Base-by-base conservation (phyloP, 1,140 invertebrate species). In the Zaprionus kolodkinae region DNA sequence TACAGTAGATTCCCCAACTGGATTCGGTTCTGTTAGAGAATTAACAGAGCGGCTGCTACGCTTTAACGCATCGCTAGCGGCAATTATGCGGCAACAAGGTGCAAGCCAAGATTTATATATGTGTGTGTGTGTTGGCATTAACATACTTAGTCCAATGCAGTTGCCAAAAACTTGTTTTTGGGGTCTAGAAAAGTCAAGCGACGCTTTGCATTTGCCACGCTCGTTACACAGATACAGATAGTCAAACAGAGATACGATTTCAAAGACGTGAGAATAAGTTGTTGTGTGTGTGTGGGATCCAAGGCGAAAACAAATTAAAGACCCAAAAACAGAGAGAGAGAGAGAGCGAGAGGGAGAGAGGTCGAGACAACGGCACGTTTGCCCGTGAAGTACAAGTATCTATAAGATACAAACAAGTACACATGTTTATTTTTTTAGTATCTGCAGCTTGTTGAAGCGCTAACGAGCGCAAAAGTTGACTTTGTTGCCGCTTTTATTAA, bases 11-110 rank as follows among this genome's bases (percentile, higher is more conserved):
- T 56, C 48, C 57, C 0, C 36, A 55, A 50, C 25, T 38, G 60
- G 33, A 48, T 36, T 71, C 21, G 54, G 60, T 76, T 74, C 73
- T 72, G 72, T 60, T 67, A 43, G 48, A 73, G 62, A 81, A 81
- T 73, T 81, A 76, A 83, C 75, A 78, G 79, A 83, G 80, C 79
- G 79, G 79, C 52, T 70, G 72, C 76, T 71, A 77, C 67, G 70
- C 64, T 83, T 84, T 84, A 83, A 76, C 79, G 81, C 72, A 79
- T 76, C 77, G 81, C 81, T 79, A 68, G 70, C 64, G 52, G 66
- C 81, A 80, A 84, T 83, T 83, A 83, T 71, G 75, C 56, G 65
- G 66, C 66, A 59, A 69, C 79, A 82, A 71, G 64, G 64, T 82
- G 70, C 61, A 62, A 78, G 61, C 27, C 35, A 67, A 45, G n/a